A percentile compares a stretch with the other conserved stretches of the same genome.
Conservation (phyloP, 2,113 vertebrate species). For the Hiodon tergisus region DNA sequence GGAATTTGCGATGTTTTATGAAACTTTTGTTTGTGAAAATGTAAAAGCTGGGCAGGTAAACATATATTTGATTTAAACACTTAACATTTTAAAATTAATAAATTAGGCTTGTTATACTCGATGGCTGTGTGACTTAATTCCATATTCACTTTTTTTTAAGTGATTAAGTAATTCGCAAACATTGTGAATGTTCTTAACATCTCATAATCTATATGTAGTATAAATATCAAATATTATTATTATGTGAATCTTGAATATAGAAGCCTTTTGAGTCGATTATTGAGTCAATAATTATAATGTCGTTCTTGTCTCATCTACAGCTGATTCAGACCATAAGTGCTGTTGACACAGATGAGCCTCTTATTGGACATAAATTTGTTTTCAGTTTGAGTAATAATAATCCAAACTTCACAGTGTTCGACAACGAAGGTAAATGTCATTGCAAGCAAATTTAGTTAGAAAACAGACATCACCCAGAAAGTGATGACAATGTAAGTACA, state of each 20-base stretch:
- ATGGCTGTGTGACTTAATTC: too few relatives aligned
- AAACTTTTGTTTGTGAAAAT: slow-evolving; percentile 84
- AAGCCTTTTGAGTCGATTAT: neutral
- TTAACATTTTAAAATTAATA: neutral
- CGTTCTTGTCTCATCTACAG: slow-evolving; percentile 49
- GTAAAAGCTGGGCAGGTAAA: slow-evolving; percentile 77
- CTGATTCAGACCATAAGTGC: slow-evolving; percentile 84
- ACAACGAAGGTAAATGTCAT: slow-evolving; percentile 77
- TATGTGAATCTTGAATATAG: neutral
- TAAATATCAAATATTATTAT: too few relatives aligned
- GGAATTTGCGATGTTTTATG: slow-evolving; percentile 78
- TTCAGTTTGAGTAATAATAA: slow-evolving; percentile 78
- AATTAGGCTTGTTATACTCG: too few relatives aligned
- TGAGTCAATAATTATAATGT: slow-evolving; percentile 5
- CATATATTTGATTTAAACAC: neutral
- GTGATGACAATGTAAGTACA: neutral
- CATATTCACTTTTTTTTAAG: too few relatives aligned
- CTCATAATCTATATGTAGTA: too few relatives aligned
- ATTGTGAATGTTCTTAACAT: too few relatives aligned
- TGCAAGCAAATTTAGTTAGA: neutral
- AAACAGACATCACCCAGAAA: neutral
- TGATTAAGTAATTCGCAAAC: too few relatives aligned
- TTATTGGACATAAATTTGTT: slow-evolving; percentile 82
- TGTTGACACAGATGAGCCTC: slow-evolving; percentile 79
- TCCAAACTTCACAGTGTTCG: slow-evolving; percentile 81